These are phyloP conservation scores for Strix uralensis DNA, from an alignment of 2,113 vertebrate species.

Conservation along the genomic window DNA sequence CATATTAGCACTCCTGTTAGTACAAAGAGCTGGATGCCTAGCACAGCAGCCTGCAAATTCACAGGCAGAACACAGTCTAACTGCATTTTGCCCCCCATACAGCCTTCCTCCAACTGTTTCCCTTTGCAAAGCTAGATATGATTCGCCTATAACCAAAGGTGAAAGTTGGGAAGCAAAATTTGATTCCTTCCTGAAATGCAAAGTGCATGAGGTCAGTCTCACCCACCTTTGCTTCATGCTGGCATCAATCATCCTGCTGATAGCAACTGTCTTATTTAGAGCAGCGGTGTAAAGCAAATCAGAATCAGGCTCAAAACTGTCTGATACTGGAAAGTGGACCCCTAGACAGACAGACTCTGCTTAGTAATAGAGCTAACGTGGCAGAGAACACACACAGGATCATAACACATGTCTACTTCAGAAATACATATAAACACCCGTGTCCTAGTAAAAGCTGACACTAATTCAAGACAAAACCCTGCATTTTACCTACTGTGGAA, in stretches of 20 bases:
- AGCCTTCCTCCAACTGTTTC: background rate
- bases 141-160: background rate
- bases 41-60: conserved; percentile 29
- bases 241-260: background rate
- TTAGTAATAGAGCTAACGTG: background rate
- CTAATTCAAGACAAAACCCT: conserved; percentile 31
- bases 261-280: background rate
- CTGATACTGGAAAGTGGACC: background rate
- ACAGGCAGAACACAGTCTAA: background rate
- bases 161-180: conserved; percentile 10
- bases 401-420: conserved; percentile 5
- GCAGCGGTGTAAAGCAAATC: background rate
- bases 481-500: conserved; percentile 25
- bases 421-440: background rate
- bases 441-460: conserved; percentile 45
- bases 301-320: background rate
- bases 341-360: background rate
- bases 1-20: conserved; percentile 86
- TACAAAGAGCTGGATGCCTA: conserved; percentile 69
- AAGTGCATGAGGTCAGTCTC: background rate
- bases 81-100: background rate
- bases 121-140: background rate
- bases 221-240: background rate
- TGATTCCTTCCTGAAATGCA: background rate
- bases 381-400: background rate